Evolutionary conservation across 2,113 vertebrate species (phyloP).

Genomic region (western clawed frog (Xenopus tropicalis)): DNA sequence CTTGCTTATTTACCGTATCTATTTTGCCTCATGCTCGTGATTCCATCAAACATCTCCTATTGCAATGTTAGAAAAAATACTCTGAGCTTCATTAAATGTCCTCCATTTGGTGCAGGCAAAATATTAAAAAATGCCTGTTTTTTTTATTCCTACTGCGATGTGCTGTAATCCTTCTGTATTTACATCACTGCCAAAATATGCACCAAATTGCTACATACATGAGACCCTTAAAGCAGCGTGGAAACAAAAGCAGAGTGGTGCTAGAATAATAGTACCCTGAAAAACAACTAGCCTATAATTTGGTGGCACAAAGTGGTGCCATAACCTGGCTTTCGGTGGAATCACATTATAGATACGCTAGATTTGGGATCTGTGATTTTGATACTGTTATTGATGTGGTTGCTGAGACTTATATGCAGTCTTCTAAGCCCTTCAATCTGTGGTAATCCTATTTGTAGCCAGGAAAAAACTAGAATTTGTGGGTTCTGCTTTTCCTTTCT

Average conservation of each 20-base stretch:
- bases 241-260: slow-evolving; percentile 35
- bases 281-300: slow-evolving; percentile 40
- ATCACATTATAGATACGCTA: slow-evolving; percentile 32
- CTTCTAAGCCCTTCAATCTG: slow-evolving; percentile 37
- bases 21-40: too few relatives aligned
- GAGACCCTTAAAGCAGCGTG: slow-evolving; percentile 12
- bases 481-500: slow-evolving; percentile 3
- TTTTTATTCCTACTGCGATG: not conserved
- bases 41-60: too few relatives aligned
- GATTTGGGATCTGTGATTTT: slow-evolving; percentile 30
- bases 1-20: too few relatives aligned
- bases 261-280: slow-evolving; percentile 32
- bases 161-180: slow-evolving; percentile 21
- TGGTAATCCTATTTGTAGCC: slow-evolving; percentile 42
- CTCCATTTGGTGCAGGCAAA: too few relatives aligned
- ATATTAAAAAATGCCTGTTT: too few relatives aligned
- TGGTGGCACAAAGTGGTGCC: slow-evolving; percentile 20
- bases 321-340: slow-evolving; percentile 34
- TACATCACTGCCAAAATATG: slow-evolving; percentile 36
- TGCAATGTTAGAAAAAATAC: too few relatives aligned
- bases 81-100: too few relatives aligned
- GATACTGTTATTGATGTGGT: slow-evolving; percentile 38
- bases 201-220: slow-evolving; percentile 21
- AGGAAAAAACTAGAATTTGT: slow-evolving; percentile 29
- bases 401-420: slow-evolving; percentile 23